These are phyloP conservation scores for Sericinus montela DNA, from an alignment of 2,888 invertebrate genomes.

Conservation along the genomic window DNA sequence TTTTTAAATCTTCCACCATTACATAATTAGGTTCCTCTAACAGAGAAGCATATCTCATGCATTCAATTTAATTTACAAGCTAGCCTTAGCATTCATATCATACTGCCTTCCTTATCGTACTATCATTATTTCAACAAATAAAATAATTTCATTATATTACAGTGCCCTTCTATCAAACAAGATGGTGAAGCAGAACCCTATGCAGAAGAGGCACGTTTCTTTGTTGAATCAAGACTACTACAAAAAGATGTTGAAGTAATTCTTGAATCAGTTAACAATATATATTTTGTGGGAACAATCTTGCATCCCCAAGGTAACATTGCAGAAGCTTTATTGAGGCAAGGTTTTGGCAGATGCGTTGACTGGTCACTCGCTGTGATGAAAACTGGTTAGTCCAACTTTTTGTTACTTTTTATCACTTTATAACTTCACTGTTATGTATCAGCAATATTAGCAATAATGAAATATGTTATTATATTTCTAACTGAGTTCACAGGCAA, in stretches of 20 bases:
- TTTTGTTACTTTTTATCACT: too few species aligned
- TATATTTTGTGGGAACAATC: constrained; percentile 95
- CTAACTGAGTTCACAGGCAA: too few species aligned
- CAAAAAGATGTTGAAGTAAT: constrained; percentile 95
- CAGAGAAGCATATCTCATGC: too few species aligned
- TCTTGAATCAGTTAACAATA: constrained; percentile 94
- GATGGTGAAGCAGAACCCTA: constrained; percentile 84
- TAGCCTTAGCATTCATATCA: too few species aligned
- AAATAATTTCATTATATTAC: constrained; percentile 16
- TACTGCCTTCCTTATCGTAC: too few species aligned
- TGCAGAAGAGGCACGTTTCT: constrained; percentile 94
- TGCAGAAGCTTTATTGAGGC: constrained; percentile 92
- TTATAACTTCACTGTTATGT: too few species aligned
- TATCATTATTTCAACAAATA: background rate
- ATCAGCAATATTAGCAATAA: too few species aligned
- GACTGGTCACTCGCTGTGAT: constrained; percentile 72
- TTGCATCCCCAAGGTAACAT: constrained; percentile 96
- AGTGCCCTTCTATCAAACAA: constrained; percentile 90
- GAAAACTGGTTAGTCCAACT: constrained; percentile 65
- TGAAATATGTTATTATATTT: too few species aligned
- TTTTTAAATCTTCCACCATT: too few species aligned
- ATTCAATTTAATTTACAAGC: too few species aligned
- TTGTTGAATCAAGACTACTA: constrained; percentile 93
- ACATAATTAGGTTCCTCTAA: too few species aligned
- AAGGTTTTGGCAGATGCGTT: constrained; percentile 94